Evolutionary conservation across 2,888 invertebrate species (phyloP), one percentile per base, ranked within the genome.

Genomic region (Rhyacophila evoluta): DNA sequence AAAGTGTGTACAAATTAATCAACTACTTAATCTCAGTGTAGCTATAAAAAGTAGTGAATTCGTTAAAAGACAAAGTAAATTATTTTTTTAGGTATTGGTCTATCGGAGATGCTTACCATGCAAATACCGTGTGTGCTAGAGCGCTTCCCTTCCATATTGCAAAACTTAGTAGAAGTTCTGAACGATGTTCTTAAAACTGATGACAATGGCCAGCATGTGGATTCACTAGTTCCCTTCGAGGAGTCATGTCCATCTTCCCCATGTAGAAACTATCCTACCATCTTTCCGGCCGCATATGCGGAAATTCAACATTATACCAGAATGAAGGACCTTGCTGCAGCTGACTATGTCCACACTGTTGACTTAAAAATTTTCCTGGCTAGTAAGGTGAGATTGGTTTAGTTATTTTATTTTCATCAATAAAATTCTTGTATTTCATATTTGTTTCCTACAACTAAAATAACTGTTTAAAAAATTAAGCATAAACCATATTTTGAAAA

Each of bases 301-400:
- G 93, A 93, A 84, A 93, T 93, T 37, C 93, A 94, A 84, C 96
- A 96, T 86, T 95, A 95, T 83, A 91, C 91, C 84, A 90, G 97
- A 36, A 91, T 92, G 72, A 93, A 92, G 84, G 90, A 92, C 84
- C 89, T 95, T 37, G 91, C 92, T 74, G 89, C 92, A 71, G 88
- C 91, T 75, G 97, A 98, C 88, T 95, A 96, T 36, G 94, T 97
- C 19, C 94, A 95, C 85, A 93, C 92, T 75, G 92, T 95, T 67
- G 94, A 94, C 79, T 89, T 97, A 73, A 91, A 93, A 82, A 92
- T 93, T 83, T 94, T 93, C 84, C 89, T 94, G 67, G 93, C 93
- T 84, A 92, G 91, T 84, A 95, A 95, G 90, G 93, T 94, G 69
- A 77, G 5, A 1, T 33, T 71, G 1, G 8, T 37, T 25, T 74